A percentile compares a stretch with the other conserved stretches of the same genome.
phyloP scores from a whole-genome alignment of 2,888 invertebrate species.

The Synergus japonicus region DNA sequence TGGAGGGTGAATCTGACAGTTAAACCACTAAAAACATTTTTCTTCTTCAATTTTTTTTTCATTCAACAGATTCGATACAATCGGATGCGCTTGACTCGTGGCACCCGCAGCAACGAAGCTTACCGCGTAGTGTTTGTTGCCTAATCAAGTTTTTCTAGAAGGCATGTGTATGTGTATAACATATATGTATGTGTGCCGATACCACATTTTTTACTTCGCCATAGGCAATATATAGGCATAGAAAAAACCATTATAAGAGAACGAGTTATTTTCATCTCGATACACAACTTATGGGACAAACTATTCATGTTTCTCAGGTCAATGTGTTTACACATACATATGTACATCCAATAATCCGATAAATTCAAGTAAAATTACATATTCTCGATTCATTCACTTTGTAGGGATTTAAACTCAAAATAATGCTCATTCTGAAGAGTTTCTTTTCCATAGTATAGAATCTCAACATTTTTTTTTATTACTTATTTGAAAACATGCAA shows the following conservation, averaged over 20 bases:
- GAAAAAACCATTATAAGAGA: neutral
- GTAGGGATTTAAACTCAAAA: neutral
- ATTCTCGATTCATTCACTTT: neutral
- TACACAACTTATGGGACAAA: neutral
- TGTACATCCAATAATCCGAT: neutral
- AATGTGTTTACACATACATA: neutral
- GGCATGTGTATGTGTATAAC: neutral
- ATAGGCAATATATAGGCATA: neutral
- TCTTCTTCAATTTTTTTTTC: neutral
- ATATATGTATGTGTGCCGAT: neutral
- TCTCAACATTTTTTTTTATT: too few species aligned
- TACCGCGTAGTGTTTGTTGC: neutral
- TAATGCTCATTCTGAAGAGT: neutral
- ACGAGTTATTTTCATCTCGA: neutral
- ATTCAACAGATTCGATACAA: neutral
- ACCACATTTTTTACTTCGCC: neutral
- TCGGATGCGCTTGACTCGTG: neutral
- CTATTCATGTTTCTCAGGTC: neutral
- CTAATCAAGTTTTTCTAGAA: slow-evolving; percentile 1
- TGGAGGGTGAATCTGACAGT: neutral
- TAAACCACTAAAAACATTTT: neutral
- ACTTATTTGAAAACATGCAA: too few species aligned
- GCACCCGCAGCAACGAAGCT: neutral
- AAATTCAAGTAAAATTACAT: neutral
- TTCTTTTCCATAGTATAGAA: too few species aligned